Base-by-base conservation (phyloP, 2,888 invertebrate genomes). In the Sarcophaga rosellei region DNA sequence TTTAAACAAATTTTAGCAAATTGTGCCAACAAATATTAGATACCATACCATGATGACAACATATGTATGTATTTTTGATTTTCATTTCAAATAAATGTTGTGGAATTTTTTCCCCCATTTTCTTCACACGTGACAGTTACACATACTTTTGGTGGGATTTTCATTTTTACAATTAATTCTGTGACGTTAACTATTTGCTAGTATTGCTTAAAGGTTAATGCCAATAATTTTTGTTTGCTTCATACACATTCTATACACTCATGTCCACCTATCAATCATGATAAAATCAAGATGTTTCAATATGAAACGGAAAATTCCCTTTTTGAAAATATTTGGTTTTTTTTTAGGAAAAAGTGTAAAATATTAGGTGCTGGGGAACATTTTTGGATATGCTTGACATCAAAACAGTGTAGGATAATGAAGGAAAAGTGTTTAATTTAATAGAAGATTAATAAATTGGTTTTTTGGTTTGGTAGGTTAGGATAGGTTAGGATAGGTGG, bases 11-110 rank as follows among this genome's bases (percentile, higher is more conserved):
- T 86, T 86, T 70, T 10, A 68, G 78, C 77, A 78, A 84, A 35
- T 78, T 84, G 25, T 86, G 86, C 86, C 86, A 86, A 84, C 21
- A 78, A 69, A 86, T 78, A 78, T 59, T 81, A 68, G 35, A 35
- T 35, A 2, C 35, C 66, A 53, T 20, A 45, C 11, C 44, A 78
- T 69, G 63, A 59, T 11, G 44, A 78, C 63, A 62, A 59, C 21
- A 47, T 21, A 73, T 21, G 61, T 5, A 15, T 53, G 47, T 11
- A 12, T 65, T 59, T 65, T n/a, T 62, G 23, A 63, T 73, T 62
- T 63, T 66, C 59, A 11, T 17, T 62, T 77, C 21, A 21, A 65
- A 8, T n/a, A 53, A 15, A 63, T 70, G 57, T 35, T 57, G 23
- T 61, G 45, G 21, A 23, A 21, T 57, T 68, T 53, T 63, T 68